A percentile compares a stretch with the other conserved stretches of the same genome.
These are phyloP conservation scores for Vipera latastei DNA, from an alignment of 2,797 vertebrate genomes.

Conservation along the genomic window DNA sequence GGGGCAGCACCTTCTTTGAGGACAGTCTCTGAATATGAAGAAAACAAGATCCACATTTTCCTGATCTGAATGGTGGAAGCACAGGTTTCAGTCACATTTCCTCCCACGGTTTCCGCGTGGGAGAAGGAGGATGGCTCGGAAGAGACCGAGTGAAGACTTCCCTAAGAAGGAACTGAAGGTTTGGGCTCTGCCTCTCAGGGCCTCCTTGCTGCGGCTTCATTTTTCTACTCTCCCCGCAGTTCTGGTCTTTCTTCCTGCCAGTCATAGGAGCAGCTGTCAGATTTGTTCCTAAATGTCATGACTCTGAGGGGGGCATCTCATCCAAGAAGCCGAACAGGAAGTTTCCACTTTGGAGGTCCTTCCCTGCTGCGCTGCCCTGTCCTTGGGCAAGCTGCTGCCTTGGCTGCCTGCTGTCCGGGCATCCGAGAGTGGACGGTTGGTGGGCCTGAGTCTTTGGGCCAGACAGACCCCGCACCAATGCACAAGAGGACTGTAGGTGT, in stretches of 20 bases:
- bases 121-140: slow-evolving; percentile 4
- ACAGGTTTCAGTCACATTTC: background rate
- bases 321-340: too few species aligned
- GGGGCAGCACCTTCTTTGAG: background rate
- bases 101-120: background rate
- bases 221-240: background rate
- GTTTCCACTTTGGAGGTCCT: background rate
- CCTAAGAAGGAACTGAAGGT: background rate
- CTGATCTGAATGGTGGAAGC: slow-evolving; percentile 12
- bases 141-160: background rate
- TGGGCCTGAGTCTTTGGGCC: background rate
- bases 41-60: background rate
- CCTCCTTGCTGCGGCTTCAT: background rate
- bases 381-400: background rate
- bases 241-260: background rate
- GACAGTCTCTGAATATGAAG: background rate
- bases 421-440: background rate
- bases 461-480: background rate
- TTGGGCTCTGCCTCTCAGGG: background rate
- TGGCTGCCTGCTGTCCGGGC: background rate
- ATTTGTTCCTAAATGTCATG: background rate
- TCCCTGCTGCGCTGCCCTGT: background rate
- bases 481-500: background rate
- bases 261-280: slow-evolving; percentile 17
- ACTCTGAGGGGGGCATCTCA: too few species aligned